Conservation (phyloP, 2,888 invertebrate genomes). For the Cerastis rubricosa region DNA sequence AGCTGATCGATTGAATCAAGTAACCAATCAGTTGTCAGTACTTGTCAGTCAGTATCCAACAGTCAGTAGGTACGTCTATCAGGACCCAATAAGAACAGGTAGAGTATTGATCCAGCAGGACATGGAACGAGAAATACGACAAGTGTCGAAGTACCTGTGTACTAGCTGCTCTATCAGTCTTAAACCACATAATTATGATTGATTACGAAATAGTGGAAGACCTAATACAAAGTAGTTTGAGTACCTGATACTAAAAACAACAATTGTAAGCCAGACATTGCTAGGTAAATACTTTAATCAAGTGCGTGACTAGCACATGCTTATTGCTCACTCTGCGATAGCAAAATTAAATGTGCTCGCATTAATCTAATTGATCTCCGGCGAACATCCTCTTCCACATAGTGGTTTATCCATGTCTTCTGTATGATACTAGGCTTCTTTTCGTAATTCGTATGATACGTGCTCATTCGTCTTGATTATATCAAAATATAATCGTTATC, state of each 20-base stretch:
- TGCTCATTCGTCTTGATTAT: not conserved
- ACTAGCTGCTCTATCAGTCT: not conserved
- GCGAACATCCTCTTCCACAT: slow-evolving; percentile 9
- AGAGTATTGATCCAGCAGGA: not conserved
- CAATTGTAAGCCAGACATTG: slow-evolving; percentile 54
- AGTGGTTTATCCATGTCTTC: slow-evolving; percentile 10
- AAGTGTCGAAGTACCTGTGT: not conserved
- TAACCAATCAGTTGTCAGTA: not conserved
- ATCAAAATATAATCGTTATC: slow-evolving; percentile 15
- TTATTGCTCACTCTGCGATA: slow-evolving; percentile 58
- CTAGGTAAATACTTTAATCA: slow-evolving; percentile 72
- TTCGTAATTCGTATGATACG: not conserved
- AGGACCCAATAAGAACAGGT: not conserved
- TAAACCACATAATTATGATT: not conserved
- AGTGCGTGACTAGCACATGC: slow-evolving; percentile 67
- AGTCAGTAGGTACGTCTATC: not conserved
- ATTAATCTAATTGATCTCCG: slow-evolving; percentile 34
- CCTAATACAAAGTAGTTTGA: slow-evolving; percentile 21
- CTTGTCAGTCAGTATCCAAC: not conserved
- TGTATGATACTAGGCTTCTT: not conserved
- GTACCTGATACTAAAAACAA: slow-evolving; percentile 34
- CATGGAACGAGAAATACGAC: not conserved
- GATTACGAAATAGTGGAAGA: not conserved
- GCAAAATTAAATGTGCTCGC: slow-evolving; percentile 47
- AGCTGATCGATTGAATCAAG: not conserved